Conservation (phyloP, 2,797 vertebrate genomes). For the Netta rufina region DNA sequence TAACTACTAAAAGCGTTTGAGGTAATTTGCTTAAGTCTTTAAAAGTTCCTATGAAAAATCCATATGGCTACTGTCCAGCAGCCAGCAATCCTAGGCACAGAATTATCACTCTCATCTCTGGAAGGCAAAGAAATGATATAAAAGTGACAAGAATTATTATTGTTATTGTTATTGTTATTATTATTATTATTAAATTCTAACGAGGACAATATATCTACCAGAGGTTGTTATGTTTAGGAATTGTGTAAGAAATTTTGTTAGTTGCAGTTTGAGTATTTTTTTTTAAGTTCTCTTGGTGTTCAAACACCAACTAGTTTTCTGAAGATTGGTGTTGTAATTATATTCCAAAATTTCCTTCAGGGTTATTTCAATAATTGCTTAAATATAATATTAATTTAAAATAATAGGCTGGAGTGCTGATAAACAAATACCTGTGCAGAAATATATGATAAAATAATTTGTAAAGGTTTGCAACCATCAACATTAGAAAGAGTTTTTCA, state of each 20-base stretch:
- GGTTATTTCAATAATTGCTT: background rate
- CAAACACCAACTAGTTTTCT: background rate
- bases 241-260: background rate
- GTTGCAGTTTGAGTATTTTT: background rate
- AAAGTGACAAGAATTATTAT: background rate
- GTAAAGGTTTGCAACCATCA: constrained; percentile 14
- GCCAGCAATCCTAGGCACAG: background rate
- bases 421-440: background rate
- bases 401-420: background rate
- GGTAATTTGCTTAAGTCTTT: background rate
- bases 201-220: background rate
- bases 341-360: background rate
- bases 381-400: background rate
- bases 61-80: background rate
- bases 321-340: background rate
- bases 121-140: background rate
- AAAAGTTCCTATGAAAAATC: background rate
- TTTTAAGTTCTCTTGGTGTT: background rate
- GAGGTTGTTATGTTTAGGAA: background rate
- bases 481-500: constrained; percentile 28
- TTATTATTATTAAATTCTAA: background rate
- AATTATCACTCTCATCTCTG: background rate
- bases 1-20: background rate
- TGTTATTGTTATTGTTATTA: too few species aligned
- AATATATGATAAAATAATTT: background rate